Conservation (phyloP, 2,888 invertebrate species). For the Hermodice carunculata region DNA sequence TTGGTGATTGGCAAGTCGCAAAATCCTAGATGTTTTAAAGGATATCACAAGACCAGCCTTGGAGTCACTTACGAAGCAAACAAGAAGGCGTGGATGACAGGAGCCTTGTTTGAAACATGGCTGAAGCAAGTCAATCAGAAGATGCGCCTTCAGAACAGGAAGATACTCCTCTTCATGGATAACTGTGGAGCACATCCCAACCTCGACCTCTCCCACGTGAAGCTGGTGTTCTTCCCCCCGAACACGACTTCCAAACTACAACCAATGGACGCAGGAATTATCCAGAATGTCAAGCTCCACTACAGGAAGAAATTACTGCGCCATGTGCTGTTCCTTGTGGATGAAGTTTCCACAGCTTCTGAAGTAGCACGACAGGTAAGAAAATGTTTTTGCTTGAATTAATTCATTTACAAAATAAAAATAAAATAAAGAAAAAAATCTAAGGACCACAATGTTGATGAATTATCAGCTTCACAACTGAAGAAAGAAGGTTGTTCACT, state of each 20-base stretch:
- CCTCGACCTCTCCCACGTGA: not conserved
- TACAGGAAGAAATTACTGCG: not conserved
- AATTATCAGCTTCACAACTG: too few species aligned
- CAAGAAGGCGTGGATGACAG: constrained; percentile 10
- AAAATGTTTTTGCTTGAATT: too few species aligned
- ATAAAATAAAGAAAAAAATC: too few species aligned
- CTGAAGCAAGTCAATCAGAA: not conserved
- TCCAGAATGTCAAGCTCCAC: not conserved
- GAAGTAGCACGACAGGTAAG: too few species aligned
- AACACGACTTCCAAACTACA: not conserved
- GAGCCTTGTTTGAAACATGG: not conserved
- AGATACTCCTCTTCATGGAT: not conserved
- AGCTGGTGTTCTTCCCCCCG: constrained; percentile 5
- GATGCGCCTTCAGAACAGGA: not conserved
- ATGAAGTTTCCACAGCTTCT: not conserved
- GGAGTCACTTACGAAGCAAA: not conserved
- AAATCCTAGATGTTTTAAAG: not conserved
- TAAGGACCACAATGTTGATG: too few species aligned
- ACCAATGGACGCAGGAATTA: constrained; percentile 7
- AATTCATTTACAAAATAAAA: too few species aligned
- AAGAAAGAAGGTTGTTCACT: too few species aligned
- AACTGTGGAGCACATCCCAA: constrained; percentile 1
- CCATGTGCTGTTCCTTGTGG: not conserved
- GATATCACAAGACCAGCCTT: not conserved
- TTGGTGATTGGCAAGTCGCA: constrained; percentile 4